Evolutionary conservation across 2,113 vertebrate genomes (phyloP).

Genomic region (Poeciliopsis retropinna): DNA sequence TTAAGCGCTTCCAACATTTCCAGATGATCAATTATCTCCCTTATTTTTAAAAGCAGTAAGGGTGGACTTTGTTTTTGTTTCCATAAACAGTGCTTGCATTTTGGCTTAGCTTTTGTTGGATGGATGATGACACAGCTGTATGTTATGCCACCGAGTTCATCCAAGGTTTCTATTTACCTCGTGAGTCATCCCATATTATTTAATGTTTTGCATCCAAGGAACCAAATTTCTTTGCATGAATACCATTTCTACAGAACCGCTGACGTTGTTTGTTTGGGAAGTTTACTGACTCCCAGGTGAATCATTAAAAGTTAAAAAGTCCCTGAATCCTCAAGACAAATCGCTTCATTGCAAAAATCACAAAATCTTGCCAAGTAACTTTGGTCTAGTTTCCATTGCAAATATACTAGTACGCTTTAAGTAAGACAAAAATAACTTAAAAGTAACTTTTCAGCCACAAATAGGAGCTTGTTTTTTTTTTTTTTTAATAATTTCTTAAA

Average conservation of each 20-base stretch:
- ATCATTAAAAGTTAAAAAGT: background rate
- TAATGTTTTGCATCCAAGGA: background rate
- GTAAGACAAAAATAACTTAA: too few species aligned
- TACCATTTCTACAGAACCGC: background rate
- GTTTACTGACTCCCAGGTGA: background rate
- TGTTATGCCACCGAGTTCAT: background rate
- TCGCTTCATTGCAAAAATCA: too few species aligned
- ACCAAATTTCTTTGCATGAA: too few species aligned
- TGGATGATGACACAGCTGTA: background rate
- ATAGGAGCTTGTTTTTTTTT: too few species aligned
- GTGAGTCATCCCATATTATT: background rate
- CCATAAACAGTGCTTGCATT: too few species aligned
- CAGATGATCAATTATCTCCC: background rate
- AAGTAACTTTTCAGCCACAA: too few species aligned
- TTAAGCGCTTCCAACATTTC: too few species aligned
- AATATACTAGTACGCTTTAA: too few species aligned
- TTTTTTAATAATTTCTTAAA: too few species aligned
- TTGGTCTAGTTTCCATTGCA: too few species aligned
- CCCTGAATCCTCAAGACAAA: background rate
- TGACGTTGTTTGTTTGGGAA: background rate
- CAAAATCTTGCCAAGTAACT: too few species aligned
- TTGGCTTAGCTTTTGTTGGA: background rate
- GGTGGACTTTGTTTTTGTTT: too few species aligned
- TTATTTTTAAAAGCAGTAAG: background rate
- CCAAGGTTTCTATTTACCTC: background rate